Conservation (phyloP, 2,888 invertebrate genomes). For the Alloscopus bannaensis region DNA sequence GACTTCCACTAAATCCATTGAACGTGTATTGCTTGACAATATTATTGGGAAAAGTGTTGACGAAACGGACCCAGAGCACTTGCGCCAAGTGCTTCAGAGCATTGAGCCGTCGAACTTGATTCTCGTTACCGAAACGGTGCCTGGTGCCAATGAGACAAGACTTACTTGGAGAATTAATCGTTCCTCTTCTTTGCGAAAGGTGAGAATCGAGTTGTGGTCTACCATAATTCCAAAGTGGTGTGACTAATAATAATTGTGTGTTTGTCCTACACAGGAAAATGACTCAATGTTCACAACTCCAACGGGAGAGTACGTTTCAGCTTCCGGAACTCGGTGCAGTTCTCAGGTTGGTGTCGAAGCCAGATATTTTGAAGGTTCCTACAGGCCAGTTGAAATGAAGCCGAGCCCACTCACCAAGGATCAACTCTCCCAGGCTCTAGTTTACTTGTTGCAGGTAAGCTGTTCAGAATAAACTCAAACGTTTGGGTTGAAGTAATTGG, state of each 20-base stretch:
- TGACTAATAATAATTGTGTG: too few species aligned
- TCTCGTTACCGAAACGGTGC: conserved; percentile 44
- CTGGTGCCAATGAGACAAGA: conserved; percentile 43
- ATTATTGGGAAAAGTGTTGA: conserved; percentile 45
- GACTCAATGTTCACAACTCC: conserved; percentile 46
- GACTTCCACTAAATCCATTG: background rate
- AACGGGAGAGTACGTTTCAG: conserved; percentile 35
- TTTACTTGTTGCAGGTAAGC: conserved; percentile 75
- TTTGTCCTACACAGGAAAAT: too few species aligned
- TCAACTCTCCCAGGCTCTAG: conserved; percentile 76
- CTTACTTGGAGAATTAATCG: conserved; percentile 44
- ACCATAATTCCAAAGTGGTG: background rate
- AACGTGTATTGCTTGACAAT: conserved; percentile 17
- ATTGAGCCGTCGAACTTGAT: conserved; percentile 45
- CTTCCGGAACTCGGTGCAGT: conserved; percentile 37
- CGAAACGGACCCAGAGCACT: conserved; percentile 34
- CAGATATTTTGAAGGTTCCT: conserved; percentile 11
- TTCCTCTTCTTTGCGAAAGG: conserved; percentile 37
- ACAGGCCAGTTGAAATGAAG: conserved; percentile 1
- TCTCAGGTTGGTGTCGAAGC: conserved; percentile 27
- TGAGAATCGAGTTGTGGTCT: too few species aligned
- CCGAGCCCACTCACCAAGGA: conserved; percentile 75
- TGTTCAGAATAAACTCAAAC: background rate
- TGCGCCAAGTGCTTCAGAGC: conserved; percentile 25
- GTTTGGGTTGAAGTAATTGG: background rate